Conservation (phyloP, 2,888 invertebrate genomes). For the Loripinus fragilis region DNA sequence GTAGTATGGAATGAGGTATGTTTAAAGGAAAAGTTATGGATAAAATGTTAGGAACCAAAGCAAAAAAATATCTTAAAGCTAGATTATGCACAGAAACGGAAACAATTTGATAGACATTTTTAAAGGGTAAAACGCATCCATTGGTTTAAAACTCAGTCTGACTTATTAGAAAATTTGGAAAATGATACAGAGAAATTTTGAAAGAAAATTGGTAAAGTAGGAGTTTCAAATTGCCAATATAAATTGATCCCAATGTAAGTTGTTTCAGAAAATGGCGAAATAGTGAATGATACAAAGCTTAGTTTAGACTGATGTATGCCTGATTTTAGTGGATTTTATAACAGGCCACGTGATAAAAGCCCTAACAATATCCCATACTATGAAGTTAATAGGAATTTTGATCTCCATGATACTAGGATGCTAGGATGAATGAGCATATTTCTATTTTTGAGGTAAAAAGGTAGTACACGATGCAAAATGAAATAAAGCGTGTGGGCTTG, state of each 20-base stretch:
- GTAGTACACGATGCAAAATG: slow-evolving; percentile 22
- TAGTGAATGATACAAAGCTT: not conserved
- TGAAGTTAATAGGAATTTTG: not conserved
- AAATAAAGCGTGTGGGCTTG: slow-evolving; percentile 30
- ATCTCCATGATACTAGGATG: not conserved
- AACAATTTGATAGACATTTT: slow-evolving; percentile 30
- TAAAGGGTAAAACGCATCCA: slow-evolving; percentile 33
- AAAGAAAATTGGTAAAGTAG: slow-evolving; percentile 36
- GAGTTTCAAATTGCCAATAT: not conserved
- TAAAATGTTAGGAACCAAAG: not conserved
- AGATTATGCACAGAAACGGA: not conserved
- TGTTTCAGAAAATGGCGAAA: not conserved
- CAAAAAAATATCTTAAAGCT: not conserved
- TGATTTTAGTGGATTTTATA: not conserved
- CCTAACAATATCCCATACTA: not conserved
- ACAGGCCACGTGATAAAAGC: not conserved
- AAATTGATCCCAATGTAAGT: slow-evolving; percentile 12
- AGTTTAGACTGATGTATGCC: not conserved
- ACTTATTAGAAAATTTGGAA: slow-evolving; percentile 24
- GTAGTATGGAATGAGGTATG: slow-evolving; percentile 20
- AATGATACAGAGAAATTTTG: slow-evolving; percentile 24
- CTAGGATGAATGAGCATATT: slow-evolving; percentile 15
- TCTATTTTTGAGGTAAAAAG: slow-evolving; percentile 10
- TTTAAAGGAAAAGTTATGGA: slow-evolving; percentile 11
- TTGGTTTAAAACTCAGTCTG: slow-evolving; percentile 21